Conservation (phyloP, 2,797 vertebrate species). For the Alca torda region DNA sequence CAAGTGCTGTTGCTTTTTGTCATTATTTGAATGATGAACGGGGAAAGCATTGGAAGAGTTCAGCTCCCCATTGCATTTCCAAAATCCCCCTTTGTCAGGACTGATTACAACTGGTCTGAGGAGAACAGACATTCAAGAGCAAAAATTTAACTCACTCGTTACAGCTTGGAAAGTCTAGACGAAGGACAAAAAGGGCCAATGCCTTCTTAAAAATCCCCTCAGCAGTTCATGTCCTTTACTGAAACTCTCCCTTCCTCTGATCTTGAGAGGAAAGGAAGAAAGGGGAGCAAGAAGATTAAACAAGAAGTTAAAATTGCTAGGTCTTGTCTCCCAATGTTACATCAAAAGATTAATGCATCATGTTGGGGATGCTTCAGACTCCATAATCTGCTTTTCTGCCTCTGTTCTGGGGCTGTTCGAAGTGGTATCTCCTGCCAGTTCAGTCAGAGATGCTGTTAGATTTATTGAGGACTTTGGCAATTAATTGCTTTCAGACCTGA, state of each 20-base stretch:
- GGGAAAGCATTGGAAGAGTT: neutral
- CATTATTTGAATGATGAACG: neutral
- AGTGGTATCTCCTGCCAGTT: constrained; percentile 1
- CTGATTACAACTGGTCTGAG: neutral
- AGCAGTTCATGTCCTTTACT: neutral
- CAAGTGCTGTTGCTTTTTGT: neutral
- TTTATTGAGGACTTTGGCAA: constrained; percentile 51
- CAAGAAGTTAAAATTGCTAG: neutral
- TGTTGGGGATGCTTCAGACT: neutral
- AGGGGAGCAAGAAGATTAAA: neutral
- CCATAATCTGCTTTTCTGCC: neutral
- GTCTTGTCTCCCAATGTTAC: neutral
- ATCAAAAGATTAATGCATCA: neutral
- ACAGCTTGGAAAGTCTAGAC: neutral
- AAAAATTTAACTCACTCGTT: neutral
- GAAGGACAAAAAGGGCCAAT: neutral
- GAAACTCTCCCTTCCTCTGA: neutral
- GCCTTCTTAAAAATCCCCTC: neutral
- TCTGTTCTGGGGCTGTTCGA: neutral
- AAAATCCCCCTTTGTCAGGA: neutral
- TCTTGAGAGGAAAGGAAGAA: neutral
- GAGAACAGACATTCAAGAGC: neutral
- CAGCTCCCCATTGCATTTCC: neutral
- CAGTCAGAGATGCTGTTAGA: neutral
- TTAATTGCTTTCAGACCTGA: constrained; percentile 68